Conservation (phyloP, 2,888 invertebrate genomes). For the Villa cingulata region DNA sequence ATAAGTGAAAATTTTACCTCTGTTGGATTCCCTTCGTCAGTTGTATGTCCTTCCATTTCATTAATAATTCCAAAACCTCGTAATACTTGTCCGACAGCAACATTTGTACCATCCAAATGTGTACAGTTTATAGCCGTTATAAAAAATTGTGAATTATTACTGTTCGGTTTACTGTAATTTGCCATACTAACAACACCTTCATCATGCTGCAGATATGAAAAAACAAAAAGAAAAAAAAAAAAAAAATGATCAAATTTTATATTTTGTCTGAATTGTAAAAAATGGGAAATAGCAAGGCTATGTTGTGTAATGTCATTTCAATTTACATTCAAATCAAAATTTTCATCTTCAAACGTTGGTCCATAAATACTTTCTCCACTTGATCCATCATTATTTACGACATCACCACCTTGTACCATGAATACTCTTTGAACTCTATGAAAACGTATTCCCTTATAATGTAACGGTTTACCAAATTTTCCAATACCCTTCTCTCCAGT, state of each 20-base stretch:
- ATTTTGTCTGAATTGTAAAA: neutral
- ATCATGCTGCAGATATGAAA: slow-evolving; percentile 42
- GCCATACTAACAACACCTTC: slow-evolving; percentile 64
- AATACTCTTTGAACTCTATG: slow-evolving; percentile 76
- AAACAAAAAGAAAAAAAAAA: neutral
- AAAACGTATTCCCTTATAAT: slow-evolving; percentile 71
- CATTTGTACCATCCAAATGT: slow-evolving; percentile 68
- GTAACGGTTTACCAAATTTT: slow-evolving; percentile 52
- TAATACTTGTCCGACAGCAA: slow-evolving; percentile 67
- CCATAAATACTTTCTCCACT: slow-evolving; percentile 94
- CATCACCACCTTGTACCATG: slow-evolving; percentile 78
- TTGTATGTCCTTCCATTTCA: slow-evolving; percentile 52
- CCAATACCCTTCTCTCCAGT: slow-evolving; percentile 80
- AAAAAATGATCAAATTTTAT: neutral
- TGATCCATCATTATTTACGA: slow-evolving; percentile 66
- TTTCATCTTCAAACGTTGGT: slow-evolving; percentile 78
- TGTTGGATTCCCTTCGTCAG: slow-evolving; percentile 44
- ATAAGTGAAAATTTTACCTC: no score
- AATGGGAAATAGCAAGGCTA: neutral
- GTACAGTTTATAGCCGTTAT: slow-evolving; percentile 63
- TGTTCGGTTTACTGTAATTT: slow-evolving; percentile 61
- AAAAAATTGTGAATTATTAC: slow-evolving; percentile 92
- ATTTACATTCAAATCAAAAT: slow-evolving; percentile 50
- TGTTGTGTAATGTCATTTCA: no score
- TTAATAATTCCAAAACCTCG: slow-evolving; percentile 57